These are phyloP conservation scores for Cremastinae sp. DNA, from an alignment of 2,888 invertebrate species.

Conservation along the genomic window DNA sequence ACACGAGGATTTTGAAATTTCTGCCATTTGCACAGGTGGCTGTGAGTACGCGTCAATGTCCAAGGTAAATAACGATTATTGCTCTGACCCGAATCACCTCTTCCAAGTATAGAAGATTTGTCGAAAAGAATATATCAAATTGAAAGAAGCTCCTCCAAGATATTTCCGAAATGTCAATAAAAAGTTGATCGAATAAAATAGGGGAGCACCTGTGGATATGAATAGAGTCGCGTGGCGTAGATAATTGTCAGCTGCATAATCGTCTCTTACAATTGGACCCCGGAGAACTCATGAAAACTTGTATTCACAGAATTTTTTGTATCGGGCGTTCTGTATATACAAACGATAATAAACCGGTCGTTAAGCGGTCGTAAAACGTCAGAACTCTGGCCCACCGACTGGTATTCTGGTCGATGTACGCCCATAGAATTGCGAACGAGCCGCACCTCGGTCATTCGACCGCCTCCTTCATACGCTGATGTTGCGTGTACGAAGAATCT, in stretches of 20 bases:
- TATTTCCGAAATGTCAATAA: neutral
- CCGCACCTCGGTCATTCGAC: constrained; percentile 54
- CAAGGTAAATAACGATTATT: constrained; percentile 8
- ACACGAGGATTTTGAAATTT: neutral
- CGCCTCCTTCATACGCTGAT: too few species aligned
- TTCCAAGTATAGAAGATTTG: neutral
- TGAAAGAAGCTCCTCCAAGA: too few species aligned
- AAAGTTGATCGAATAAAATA: neutral
- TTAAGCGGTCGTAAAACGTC: constrained; percentile 74
- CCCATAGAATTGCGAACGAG: constrained; percentile 34
- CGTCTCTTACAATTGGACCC: constrained; percentile 25
- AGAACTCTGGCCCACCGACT: constrained; percentile 58
- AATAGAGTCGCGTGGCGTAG: constrained; percentile 34
- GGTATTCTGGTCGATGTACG: constrained; percentile 34
- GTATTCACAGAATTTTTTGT: constrained; percentile 15
- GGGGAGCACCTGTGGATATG: constrained; percentile 18
- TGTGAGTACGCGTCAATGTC: constrained; percentile 10
- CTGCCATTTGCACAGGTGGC: constrained; percentile 14
- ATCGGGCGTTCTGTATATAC: constrained; percentile 49
- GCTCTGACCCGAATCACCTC: neutral
- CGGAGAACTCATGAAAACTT: constrained; percentile 48
- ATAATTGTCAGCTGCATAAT: constrained; percentile 48
- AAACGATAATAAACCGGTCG: constrained; percentile 72
- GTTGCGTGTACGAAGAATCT: neutral
- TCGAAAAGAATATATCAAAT: neutral